Conservation (phyloP, 2,113 vertebrate species). For the Rhinichthys klamathensis region DNA sequence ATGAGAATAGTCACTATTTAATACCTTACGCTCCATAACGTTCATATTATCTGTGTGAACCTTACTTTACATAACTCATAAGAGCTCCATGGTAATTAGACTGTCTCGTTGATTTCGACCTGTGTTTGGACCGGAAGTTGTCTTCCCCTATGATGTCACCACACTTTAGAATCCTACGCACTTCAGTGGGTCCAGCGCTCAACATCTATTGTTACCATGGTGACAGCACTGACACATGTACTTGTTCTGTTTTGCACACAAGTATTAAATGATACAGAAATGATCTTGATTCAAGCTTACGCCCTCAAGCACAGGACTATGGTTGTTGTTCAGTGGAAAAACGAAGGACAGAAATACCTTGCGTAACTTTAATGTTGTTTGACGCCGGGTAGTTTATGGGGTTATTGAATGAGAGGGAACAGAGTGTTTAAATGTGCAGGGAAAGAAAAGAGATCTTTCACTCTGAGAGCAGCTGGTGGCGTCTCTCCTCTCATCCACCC, state of each 20-base stretch:
- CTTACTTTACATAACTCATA: background rate
- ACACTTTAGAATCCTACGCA: slow-evolving; percentile 53
- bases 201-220: slow-evolving; percentile 57
- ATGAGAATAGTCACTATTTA: background rate
- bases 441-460: slow-evolving; percentile 8
- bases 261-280: no score
- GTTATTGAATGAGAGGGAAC: slow-evolving; percentile 33
- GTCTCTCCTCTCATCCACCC: slow-evolving; percentile 19
- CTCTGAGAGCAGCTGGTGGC: background rate
- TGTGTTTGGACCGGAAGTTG: slow-evolving; percentile 50
- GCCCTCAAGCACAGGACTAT: background rate
- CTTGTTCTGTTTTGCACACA: slow-evolving; percentile 22
- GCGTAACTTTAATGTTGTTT: background rate
- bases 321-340: background rate
- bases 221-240: slow-evolving; percentile 50
- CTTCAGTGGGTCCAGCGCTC: slow-evolving; percentile 45
- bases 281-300: background rate
- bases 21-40: background rate
- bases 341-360: background rate
- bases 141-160: slow-evolving; percentile 55
- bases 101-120: slow-evolving; percentile 30
- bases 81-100: background rate
- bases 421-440: background rate
- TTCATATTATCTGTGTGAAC: background rate
- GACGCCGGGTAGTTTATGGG: background rate